Percentiles rank a stretch among this genome's conserved stretches.
Evolutionary conservation across 2,888 invertebrate genomes (phyloP).

Genomic region (Drosophila peninsularis): DNA sequence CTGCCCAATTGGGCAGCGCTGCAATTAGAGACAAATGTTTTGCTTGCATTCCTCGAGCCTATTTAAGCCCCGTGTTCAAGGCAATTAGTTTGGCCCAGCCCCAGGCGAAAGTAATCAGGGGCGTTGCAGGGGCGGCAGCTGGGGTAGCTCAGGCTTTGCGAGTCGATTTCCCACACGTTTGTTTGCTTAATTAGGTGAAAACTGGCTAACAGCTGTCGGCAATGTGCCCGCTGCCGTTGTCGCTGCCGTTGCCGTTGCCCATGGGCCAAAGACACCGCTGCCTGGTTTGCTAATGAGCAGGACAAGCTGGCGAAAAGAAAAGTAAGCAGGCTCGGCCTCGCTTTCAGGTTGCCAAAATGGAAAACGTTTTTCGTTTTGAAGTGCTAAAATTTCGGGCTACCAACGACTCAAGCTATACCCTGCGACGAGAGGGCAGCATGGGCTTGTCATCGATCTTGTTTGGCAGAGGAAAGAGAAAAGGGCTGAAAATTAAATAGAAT

Average conservation of each 20-base stretch:
- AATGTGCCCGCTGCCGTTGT: constrained; percentile 4
- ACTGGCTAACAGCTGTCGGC: constrained; percentile 73
- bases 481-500: no score
- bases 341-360: constrained; percentile 61
- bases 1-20: constrained; percentile 77
- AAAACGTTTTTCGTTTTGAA: constrained; percentile 64
- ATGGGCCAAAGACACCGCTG: constrained; percentile 53
- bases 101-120: constrained; percentile 69
- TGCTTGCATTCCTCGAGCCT: constrained; percentile 70
- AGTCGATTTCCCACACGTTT: constrained; percentile 74
- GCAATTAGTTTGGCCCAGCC: constrained; percentile 69
- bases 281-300: constrained; percentile 73
- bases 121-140: neutral
- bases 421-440: neutral
- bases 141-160: neutral
- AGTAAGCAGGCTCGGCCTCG: constrained; percentile 67
- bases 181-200: constrained; percentile 78
- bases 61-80: constrained; percentile 74
- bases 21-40: constrained; percentile 82
- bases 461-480: no score
- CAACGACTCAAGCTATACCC: constrained; percentile 40
- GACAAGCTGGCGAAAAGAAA: constrained; percentile 80
- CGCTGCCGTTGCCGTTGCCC: constrained; percentile 20
- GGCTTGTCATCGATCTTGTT: constrained; percentile 6
- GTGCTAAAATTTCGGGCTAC: constrained; percentile 65